Conservation (phyloP, 2,888 invertebrate genomes). For the Sepioteuthis lessoniana region DNA sequence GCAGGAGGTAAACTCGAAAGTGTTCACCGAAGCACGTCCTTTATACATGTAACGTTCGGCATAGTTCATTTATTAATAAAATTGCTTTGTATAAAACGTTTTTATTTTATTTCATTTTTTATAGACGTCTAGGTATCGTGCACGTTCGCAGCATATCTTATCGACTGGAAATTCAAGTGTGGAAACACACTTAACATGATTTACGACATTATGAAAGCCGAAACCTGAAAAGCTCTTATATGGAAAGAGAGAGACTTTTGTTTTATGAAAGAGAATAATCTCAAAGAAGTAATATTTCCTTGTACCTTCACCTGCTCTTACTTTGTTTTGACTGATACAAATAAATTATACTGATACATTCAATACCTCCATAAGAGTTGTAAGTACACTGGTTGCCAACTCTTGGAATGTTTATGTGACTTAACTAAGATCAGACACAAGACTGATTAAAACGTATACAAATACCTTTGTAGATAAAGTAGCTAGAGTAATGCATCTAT, state of each 20-base stretch:
- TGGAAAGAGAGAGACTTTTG: not conserved
- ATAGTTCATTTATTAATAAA: too few relatives aligned
- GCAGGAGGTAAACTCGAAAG: too few relatives aligned
- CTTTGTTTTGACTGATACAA: not conserved
- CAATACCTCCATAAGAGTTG: not conserved
- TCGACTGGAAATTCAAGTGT: not conserved
- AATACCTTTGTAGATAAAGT: too few relatives aligned
- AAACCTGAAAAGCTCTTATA: not conserved
- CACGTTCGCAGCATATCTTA: not conserved
- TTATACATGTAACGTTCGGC: too few relatives aligned
- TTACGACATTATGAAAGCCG: not conserved
- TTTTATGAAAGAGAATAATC: slow-evolving; percentile 10
- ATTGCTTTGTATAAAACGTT: too few relatives aligned
- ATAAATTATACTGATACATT: slow-evolving; percentile 33
- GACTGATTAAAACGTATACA: not conserved
- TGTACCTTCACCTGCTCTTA: slow-evolving; percentile 5
- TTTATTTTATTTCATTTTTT: too few relatives aligned
- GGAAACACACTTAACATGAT: not conserved
- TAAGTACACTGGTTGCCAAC: not conserved
- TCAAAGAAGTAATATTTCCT: not conserved
- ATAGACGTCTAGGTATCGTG: not conserved
- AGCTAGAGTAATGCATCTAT: too few relatives aligned
- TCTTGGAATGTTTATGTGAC: not conserved
- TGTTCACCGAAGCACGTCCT: too few relatives aligned
- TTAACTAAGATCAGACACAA: not conserved